phyloP scores from a whole-genome alignment of 1,140 invertebrate genomes.

The Nasonia vitripennis region DNA sequence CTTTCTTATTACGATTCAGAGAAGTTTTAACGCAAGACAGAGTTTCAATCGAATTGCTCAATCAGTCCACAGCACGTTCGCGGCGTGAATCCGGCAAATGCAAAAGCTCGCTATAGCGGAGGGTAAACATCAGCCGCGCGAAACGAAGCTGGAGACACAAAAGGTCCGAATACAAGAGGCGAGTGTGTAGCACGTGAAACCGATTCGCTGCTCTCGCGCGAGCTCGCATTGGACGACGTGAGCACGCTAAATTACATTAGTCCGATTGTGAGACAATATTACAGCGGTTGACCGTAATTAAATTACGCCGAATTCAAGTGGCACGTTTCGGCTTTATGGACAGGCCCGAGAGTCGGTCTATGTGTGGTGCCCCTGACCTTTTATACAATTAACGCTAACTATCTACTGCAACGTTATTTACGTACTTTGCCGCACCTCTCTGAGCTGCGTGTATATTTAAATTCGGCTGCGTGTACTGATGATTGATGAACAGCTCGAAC shows the following conservation, averaged over 20 bases:
- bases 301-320: slow-evolving; percentile 10
- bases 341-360: background rate
- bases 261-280: slow-evolving; percentile 33
- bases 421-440: background rate
- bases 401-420: background rate
- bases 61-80: too few relatives aligned
- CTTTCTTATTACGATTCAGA: too few relatives aligned
- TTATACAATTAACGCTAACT: slow-evolving; percentile 25
- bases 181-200: background rate
- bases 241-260: slow-evolving; percentile 28
- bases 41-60: too few relatives aligned
- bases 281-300: slow-evolving; percentile 33
- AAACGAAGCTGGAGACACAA: background rate
- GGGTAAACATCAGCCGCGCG: background rate
- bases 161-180: background rate
- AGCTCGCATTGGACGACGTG: background rate
- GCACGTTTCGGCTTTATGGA: slow-evolving; percentile 29
- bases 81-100: background rate
- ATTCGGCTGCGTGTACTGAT: background rate
- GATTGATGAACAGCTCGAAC: background rate
- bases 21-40: too few relatives aligned
- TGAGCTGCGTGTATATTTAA: background rate
- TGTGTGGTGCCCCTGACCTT: background rate
- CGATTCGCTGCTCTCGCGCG: background rate
- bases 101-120: background rate